phyloP scores from a whole-genome alignment of 2,888 invertebrate species.

The Dysmachus trigonus region DNA sequence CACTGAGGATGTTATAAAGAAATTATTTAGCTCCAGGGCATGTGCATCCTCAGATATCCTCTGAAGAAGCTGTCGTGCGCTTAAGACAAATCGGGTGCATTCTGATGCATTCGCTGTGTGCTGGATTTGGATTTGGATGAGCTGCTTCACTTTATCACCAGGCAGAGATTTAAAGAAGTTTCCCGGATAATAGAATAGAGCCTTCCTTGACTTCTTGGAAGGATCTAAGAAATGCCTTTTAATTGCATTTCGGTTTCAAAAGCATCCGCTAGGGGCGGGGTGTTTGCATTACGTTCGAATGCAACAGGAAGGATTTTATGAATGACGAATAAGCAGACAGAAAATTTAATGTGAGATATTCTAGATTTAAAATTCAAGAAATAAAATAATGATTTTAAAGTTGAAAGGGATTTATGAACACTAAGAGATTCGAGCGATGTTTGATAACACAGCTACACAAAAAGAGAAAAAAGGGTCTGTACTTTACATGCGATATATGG shows the following conservation, averaged over 20 bases:
- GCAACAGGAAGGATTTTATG: too few species aligned
- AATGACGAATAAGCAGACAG: too few species aligned
- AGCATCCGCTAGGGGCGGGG: not conserved
- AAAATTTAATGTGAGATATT: not conserved
- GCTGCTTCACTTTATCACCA: not conserved
- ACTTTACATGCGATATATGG: too few species aligned
- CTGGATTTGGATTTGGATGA: not conserved
- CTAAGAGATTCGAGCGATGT: not conserved
- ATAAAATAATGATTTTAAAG: not conserved
- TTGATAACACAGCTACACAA: too few species aligned
- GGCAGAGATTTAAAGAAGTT: not conserved
- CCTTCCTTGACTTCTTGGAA: not conserved
- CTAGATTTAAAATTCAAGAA: not conserved
- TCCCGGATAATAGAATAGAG: not conserved
- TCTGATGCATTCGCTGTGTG: not conserved
- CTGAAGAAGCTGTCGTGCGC: not conserved
- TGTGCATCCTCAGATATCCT: constrained; percentile 9
- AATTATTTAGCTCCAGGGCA: constrained; percentile 13
- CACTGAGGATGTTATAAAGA: not conserved
- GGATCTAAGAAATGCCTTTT: not conserved
- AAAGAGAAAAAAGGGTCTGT: too few species aligned
- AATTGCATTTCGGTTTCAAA: not conserved
- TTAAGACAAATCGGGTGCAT: not conserved
- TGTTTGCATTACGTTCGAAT: not conserved
- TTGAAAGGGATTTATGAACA: not conserved